Percentiles rank a stretch among this genome's conserved stretches.
phyloP scores from a whole-genome alignment of 92 coral and sea anemone species.

The Actinernus sp. region DNA sequence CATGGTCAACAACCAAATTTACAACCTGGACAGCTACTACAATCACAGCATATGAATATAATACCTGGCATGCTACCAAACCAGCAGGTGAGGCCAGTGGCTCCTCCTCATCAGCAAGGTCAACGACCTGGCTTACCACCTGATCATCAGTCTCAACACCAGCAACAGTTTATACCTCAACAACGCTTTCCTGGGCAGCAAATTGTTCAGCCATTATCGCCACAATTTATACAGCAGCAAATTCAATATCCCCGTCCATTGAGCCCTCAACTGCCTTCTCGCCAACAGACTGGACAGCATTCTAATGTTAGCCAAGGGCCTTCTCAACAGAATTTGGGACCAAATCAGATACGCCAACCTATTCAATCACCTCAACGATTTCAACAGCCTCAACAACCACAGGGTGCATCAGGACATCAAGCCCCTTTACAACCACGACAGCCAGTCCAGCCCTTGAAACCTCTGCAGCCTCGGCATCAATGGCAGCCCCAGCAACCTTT shows the following conservation, averaged over 20 bases:
- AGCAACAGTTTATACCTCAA: not conserved
- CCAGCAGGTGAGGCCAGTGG: not conserved
- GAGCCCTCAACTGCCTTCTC: not conserved
- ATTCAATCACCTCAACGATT: not conserved
- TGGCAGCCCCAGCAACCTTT: slow-evolving; percentile 27
- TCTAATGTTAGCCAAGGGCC: too few species aligned
- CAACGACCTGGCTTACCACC: not conserved
- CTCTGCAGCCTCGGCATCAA: slow-evolving; percentile 2
- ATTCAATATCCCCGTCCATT: not conserved
- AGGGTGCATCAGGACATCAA: slow-evolving; percentile 3
- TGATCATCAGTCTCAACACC: not conserved
- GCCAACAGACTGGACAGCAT: too few species aligned
- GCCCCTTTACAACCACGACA: slow-evolving; percentile 11
- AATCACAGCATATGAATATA: not conserved
- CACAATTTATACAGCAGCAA: not conserved
- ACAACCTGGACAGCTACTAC: not conserved
- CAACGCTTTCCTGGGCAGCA: slow-evolving; percentile 5
- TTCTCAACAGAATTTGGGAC: not conserved
- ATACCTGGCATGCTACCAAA: not conserved
- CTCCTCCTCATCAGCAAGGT: not conserved
- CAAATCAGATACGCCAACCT: too few species aligned
- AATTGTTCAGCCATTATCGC: not conserved
- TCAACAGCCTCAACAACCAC: slow-evolving; percentile 7
- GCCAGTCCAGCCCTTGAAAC: slow-evolving; percentile 16
- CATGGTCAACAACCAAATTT: too few species aligned